Evolutionary conservation across 2,888 invertebrate genomes (phyloP), one percentile per base, ranked within the genome.

Genomic region (Koerneria pararmatus): DNA sequence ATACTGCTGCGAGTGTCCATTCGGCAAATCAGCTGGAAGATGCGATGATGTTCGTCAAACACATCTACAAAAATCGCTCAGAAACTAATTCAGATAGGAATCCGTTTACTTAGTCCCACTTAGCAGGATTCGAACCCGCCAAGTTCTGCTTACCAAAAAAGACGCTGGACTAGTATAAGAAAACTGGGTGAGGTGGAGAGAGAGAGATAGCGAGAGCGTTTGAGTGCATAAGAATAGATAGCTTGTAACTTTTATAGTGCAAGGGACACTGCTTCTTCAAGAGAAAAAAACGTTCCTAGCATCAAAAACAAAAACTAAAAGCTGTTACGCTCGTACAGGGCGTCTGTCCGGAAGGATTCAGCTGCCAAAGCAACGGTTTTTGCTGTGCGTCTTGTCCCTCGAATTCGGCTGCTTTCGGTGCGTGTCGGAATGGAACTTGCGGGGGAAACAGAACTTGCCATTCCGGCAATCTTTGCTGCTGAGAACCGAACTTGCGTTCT

Each of bases 401-500:
- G 37, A 78, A 78, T 53, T 70, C 69, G 15, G 72, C 69, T 53
- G 79, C 79, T 0, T 77, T 74, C 54, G 79, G 79, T 11, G 68
- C 68, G 29, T 79, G 79, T 51, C 53, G 66, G 3, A 66, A 76
- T n/a, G 76, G 78, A 11, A 61, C 48, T 29, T 80, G 80, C 56
- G 78, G 77, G 19, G 74, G 71, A 46, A 79, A 80, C 53, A 68
- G 71, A 29, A 72, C 69, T 11, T 79, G 81, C 63, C 57, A 67
- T 5, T 63, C 74, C n/a, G 80, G 81, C 31, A 82, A 80, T 66
- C 76, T 80, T 61, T 80, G 80, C 67, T 80, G 80, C 63, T 76
- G 60, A 73, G 8, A n/a, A n/a, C n/a, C n/a, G n/a, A n/a, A n/a
- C n/a, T n/a, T n/a, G n/a, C n/a, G n/a, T n/a, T n/a, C n/a, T n/a